phyloP scores from a whole-genome alignment of 2,888 invertebrate species.

The Spilosoma lubricipeda region DNA sequence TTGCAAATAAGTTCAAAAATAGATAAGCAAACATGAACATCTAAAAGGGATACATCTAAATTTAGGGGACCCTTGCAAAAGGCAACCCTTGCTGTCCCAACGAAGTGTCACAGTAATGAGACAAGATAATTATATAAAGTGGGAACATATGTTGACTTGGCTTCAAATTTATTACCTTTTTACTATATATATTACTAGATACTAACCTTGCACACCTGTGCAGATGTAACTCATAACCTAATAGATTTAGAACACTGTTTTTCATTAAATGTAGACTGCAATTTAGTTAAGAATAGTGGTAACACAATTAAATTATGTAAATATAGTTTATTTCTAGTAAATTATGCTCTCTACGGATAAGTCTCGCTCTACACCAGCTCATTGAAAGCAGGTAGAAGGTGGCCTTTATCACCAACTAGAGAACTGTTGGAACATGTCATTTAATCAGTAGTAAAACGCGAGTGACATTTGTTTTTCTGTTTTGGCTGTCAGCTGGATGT shows the following conservation, averaged over 20 bases:
- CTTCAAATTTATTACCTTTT: slow-evolving; percentile 2
- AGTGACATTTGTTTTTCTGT: background rate
- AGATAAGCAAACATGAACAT: slow-evolving; percentile 39
- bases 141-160: slow-evolving; percentile 11
- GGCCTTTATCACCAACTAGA: background rate
- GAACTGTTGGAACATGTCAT: background rate
- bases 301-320: background rate
- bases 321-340: background rate
- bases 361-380: background rate
- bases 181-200: background rate
- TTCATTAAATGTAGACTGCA: background rate
- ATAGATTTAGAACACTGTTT: background rate
- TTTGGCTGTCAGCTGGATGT: background rate
- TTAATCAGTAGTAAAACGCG: background rate
- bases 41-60: slow-evolving; percentile 45
- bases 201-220: background rate
- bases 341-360: background rate
- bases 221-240: background rate
- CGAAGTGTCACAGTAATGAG: slow-evolving; percentile 20
- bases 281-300: background rate
- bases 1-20: slow-evolving; percentile 28
- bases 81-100: slow-evolving; percentile 30
- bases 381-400: background rate
- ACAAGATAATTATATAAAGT: slow-evolving; percentile 20
- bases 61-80: slow-evolving; percentile 44